Evolutionary conservation across 53 echinoderm and acorn worm species (phyloP).

Genomic region (Henricia sp.): DNA sequence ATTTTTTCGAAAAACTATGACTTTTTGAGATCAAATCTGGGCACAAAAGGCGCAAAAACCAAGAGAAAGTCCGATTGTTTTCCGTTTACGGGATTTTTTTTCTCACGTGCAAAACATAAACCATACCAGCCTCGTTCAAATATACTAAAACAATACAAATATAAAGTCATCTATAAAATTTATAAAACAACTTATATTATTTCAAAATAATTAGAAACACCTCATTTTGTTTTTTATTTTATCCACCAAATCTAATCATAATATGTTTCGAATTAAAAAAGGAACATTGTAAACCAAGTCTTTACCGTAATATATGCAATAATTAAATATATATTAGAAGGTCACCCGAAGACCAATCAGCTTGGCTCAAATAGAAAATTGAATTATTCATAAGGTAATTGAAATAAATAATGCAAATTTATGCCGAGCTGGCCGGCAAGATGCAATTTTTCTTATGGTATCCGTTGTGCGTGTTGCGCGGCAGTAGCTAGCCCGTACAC

Average conservation of each 20-base stretch:
- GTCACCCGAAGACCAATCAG: conserved; percentile 17
- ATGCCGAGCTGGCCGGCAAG: no score
- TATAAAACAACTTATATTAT: background rate
- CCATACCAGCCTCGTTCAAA: conserved; percentile 48
- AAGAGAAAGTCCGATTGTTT: conserved; percentile 54
- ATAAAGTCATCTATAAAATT: background rate
- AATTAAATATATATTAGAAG: background rate
- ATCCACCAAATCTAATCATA: background rate
- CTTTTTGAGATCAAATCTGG: background rate
- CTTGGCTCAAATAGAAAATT: background rate
- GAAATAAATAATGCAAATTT: conserved; percentile 22
- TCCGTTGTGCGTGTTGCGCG: no score
- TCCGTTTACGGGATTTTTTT: conserved; percentile 35
- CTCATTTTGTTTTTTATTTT: background rate
- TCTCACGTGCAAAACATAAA: conserved; percentile 43
- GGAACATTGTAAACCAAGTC: background rate
- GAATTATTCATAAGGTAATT: conserved; percentile 35
- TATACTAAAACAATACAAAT: background rate
- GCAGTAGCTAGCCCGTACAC: no score
- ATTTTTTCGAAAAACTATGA: conserved; percentile 6
- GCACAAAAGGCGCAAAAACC: conserved; percentile 10
- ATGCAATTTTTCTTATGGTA: no score
- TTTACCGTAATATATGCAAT: conserved; percentile 11
- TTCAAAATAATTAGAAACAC: background rate
- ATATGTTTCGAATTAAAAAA: background rate